These are phyloP conservation scores for Acrobasis repandana DNA, from an alignment of 2,888 invertebrate genomes.

Conservation along the genomic window DNA sequence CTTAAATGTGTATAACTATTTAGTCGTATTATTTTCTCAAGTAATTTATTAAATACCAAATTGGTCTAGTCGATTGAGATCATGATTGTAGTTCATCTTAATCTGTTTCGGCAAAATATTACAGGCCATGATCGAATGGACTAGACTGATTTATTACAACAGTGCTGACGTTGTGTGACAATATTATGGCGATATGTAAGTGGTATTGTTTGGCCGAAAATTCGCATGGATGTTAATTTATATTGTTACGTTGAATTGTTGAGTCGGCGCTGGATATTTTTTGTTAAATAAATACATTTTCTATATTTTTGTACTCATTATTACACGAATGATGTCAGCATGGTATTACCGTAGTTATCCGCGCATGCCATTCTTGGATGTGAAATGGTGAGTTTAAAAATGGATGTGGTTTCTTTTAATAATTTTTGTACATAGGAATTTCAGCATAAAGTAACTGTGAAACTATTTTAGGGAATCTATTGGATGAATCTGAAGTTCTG, in stretches of 20 bases:
- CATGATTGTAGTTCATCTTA: slow-evolving; percentile 25
- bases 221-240: slow-evolving; percentile 76
- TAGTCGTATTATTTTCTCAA: slow-evolving; percentile 29
- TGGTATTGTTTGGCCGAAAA: slow-evolving; percentile 74
- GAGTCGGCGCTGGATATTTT: slow-evolving; percentile 74
- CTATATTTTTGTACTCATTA: slow-evolving; percentile 71
- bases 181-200: slow-evolving; percentile 65
- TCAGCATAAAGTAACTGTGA: slow-evolving; percentile 48
- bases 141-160: slow-evolving; percentile 27
- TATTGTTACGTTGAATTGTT: slow-evolving; percentile 76
- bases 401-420: slow-evolving; percentile 80
- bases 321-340: slow-evolving; percentile 80
- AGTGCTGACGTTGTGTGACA: slow-evolving; percentile 69
- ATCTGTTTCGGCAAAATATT: slow-evolving; percentile 31
- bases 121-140: slow-evolving; percentile 16
- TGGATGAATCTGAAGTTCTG: slow-evolving; percentile 91
- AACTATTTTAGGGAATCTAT: slow-evolving; percentile 78
- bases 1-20: slow-evolving; percentile 24
- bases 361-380: slow-evolving; percentile 77
- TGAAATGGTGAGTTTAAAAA: slow-evolving; percentile 77
- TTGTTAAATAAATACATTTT: slow-evolving; percentile 81
- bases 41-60: slow-evolving; percentile 37
- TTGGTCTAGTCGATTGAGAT: slow-evolving; percentile 42
- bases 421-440: slow-evolving; percentile 42
- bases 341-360: slow-evolving; percentile 75